Evolutionary conservation across 2,797 vertebrate genomes (phyloP), one percentile per base, ranked within the genome.

Genomic region (Acestrorhynchus altus): DNA sequence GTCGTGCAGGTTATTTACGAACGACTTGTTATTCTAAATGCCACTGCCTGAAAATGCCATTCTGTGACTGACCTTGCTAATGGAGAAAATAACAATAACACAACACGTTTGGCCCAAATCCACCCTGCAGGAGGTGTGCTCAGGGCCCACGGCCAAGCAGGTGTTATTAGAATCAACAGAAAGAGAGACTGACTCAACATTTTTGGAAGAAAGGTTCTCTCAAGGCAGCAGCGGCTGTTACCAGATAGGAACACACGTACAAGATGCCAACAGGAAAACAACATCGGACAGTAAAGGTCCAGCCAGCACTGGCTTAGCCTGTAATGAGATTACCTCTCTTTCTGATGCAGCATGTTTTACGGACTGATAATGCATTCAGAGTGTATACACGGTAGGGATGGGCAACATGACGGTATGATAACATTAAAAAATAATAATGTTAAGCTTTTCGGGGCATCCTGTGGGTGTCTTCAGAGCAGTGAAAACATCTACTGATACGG

Each of bases 1-100:
- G 75, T 67, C 52, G 52, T 65, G 20, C 42, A 66, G 46, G 44
- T 76, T 66, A 83, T 74, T 71, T 78, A 83, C 68, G 76, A 67
- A 35, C 79, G 81, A 77, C 42, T 66, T 72, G 44, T 35, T 65
- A 22, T 56, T 75, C 20, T 56, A 80, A 79, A 79, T 67, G 52
- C 49, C 77, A 74, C 28, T 60, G 64, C n/a, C 22, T 63, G 13
- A 10, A 74, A 80, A 71, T 65, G 78, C 74, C 64, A 31, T 68
- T 64, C 79, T 73, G 28, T 12, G 56, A 57, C 24, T 9, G 6
- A 47, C 52, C 54, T 72, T n/a, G 15, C 16, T 49, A 60, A 60
- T 51, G 28, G 44, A 2, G 54, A n/a, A 76, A 76, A 49, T 39
- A 8, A 47, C 26, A 63, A 39, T 39, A 69, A 67, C 51, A 61